Percentiles rank a stretch among this genome's conserved stretches.
These are phyloP conservation scores for Rafetus swinhoei DNA, from an alignment of 2,113 vertebrate species.

Conservation along the genomic window DNA sequence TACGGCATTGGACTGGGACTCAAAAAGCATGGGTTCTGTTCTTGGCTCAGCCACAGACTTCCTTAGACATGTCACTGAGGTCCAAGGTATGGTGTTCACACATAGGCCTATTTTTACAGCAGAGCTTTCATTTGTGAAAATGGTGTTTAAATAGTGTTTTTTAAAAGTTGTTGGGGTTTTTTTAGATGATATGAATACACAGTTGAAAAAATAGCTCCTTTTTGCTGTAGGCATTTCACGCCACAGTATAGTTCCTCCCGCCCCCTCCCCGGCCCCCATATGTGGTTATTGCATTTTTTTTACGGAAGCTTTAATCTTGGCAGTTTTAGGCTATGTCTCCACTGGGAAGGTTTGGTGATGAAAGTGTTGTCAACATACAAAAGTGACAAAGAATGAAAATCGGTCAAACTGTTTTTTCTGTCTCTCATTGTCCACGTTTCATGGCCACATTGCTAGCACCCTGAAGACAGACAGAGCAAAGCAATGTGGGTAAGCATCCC, in stretches of 20 bases:
- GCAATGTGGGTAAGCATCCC: too few species aligned
- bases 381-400: too few species aligned
- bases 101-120: neutral
- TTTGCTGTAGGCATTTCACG: neutral
- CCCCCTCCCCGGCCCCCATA: neutral
- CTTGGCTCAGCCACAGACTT: neutral
- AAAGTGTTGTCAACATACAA: too few species aligned
- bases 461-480: too few species aligned
- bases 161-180: too few species aligned
- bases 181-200: neutral
- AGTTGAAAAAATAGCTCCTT: neutral
- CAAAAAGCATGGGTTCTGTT: too few species aligned
- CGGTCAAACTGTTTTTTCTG: too few species aligned
- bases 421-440: too few species aligned
- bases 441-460: too few species aligned
- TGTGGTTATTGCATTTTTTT: neutral
- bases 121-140: neutral
- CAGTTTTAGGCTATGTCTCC: too few species aligned
- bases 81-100: neutral
- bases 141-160: too few species aligned
- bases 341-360: too few species aligned
- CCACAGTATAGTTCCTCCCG: neutral
- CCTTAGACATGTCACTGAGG: neutral
- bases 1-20: neutral
- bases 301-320: neutral